phyloP scores from a whole-genome alignment of 2,113 vertebrate species.

The Tragelaphus scriptus region DNA sequence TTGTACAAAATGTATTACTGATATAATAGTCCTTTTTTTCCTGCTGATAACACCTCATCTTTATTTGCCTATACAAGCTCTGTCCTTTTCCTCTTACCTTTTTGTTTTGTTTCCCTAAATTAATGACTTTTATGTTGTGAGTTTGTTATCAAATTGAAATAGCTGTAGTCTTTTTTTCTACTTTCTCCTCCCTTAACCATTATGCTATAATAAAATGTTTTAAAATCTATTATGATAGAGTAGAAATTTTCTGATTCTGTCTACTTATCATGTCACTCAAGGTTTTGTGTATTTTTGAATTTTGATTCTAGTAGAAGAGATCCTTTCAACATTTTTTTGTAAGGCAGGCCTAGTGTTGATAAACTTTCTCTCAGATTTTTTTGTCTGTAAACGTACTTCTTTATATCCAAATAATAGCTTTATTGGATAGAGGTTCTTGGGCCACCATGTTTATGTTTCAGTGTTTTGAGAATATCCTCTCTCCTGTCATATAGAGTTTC shows the following conservation, averaged over 20 bases:
- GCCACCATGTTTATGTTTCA: background rate
- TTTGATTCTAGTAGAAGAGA: background rate
- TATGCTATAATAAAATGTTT: background rate
- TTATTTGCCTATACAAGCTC: background rate
- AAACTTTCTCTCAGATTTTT: background rate
- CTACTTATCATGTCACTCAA: background rate
- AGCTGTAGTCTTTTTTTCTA: background rate
- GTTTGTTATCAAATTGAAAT: background rate
- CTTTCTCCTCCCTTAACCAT: background rate
- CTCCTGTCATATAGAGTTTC: background rate
- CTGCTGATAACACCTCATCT: background rate
- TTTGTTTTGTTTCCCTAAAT: background rate
- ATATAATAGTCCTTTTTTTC: background rate
- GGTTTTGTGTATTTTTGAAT: background rate
- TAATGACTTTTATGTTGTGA: background rate
- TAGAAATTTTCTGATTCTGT: background rate
- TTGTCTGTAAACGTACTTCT: background rate
- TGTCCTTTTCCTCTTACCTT: background rate
- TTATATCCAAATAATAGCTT: background rate
- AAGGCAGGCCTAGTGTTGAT: background rate
- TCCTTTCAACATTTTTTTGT: background rate
- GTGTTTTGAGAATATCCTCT: background rate
- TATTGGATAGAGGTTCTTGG: background rate
- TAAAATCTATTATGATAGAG: background rate
- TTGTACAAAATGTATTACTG: background rate